Evolutionary conservation across 2,797 vertebrate species (phyloP), one percentile per base, ranked within the genome.

Genomic region (Malurus leucopterus): DNA sequence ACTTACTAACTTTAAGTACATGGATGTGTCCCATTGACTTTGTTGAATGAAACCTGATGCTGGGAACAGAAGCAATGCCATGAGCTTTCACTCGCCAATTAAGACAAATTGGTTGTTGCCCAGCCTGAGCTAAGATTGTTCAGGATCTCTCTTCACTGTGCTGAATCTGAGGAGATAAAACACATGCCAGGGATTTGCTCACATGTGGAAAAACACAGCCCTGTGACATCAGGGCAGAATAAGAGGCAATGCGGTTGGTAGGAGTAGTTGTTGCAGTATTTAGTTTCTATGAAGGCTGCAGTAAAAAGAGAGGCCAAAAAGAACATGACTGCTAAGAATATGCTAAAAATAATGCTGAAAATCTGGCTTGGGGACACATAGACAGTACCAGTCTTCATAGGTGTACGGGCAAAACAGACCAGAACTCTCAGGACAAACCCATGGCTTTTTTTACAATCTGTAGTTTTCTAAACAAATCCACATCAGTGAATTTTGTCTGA

Each of bases 1-100:
- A 70, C 59, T 87, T 57, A 41, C 49, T 61, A 57, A 54, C 40
- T 84, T 76, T 65, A 75, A 89, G 81, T 77, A 85, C 84, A n/a
- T 81, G 54, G 44, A 90, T 72, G 65, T 68, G 74, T 93, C 77
- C 79, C 88, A 59, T 17, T 82, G 58, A 46, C 76, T 84, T 90
- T 83, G 70, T 43, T 75, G 90, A 90, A 91, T 82, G 89, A 95
- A 93, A 93, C 61, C 86, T 76, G 84, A 89, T 62, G 62, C 90
- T 95, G 79, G 82, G 86, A 94, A 89, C 75, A 86, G 72, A 83
- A 89, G 75, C 29, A 62, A 51, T 27, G 63, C 63, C 65, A 49
- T 72, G 53, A 91, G 82, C 58, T 84, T 94, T 90, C 75, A 55
- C 72, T 87, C 46, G 3, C 41, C 69, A 85, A 22, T 83, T 82